Base-by-base conservation (phyloP, 2,888 invertebrate genomes). In the Chrysolina haemoptera region DNA sequence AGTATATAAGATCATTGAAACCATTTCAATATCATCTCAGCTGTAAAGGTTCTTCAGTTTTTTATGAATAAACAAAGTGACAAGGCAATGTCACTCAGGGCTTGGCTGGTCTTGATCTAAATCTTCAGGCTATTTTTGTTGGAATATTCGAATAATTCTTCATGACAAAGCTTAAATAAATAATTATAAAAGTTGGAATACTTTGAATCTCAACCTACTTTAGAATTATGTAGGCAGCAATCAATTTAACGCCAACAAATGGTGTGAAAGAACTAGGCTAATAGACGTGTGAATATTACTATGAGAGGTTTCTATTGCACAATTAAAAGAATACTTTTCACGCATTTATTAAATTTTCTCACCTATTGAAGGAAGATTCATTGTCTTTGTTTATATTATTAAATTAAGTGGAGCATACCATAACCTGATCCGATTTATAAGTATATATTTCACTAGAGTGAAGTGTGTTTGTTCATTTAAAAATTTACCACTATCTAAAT, bases 41-140 rank as follows among this genome's bases (percentile, higher is more conserved):
- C n/a, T 10, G 11, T 53, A 18, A 5, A 53, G 20, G 53, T 53
- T 53, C 20, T 35, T 8, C 35, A 35, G 8, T 4, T 20, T 11
- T 53, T 8, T 12, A 53, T 53, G 20, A 53, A 53, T 53, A 11
- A 18, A 53, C 53, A 20, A 12, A 53, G 53, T 18, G 53, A 12
- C 53, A 53, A 53, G 53, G 6, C 53, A 53, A 53, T 53, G 53
- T 53, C 20, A 53, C 20, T 0, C 53, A 53, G 53, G 20, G 18
- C 53, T 53, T 53, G 53, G 20, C 12, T 20, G 53, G 11, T 53
- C 53, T 53, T 53, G 53, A 53, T 53, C 53, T 53, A 53, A 53
- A 53, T 53, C 20, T 53, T 53, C 20, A 12, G 53, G 53, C 53
- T 12, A 53, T 53, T 20, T 20, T 53, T 11, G 18, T 18, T 10